These are phyloP conservation scores for Ametastegia equiseti DNA, from an alignment of 2,888 invertebrate species.

Conservation along the genomic window DNA sequence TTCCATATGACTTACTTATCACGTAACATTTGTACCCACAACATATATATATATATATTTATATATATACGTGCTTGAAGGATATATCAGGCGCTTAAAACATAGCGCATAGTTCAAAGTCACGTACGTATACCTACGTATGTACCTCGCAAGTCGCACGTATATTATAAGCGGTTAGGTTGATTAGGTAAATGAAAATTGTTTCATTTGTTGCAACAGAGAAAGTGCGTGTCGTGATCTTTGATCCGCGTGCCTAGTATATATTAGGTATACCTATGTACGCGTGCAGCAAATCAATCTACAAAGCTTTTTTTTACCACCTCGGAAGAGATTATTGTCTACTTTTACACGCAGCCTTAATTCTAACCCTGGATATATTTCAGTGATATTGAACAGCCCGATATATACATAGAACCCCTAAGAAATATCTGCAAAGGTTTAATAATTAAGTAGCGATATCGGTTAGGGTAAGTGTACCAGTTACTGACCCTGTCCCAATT, in stretches of 20 bases:
- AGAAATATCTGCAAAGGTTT: too few species aligned
- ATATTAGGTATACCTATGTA: neutral
- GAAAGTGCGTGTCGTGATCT: slow-evolving; percentile 46
- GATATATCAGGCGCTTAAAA: neutral
- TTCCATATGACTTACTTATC: neutral
- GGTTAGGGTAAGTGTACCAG: too few species aligned
- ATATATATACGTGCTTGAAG: neutral
- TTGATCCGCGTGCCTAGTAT: neutral
- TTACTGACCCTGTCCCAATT: too few species aligned
- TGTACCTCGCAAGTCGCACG: neutral
- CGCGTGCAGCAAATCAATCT: neutral
- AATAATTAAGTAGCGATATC: too few species aligned
- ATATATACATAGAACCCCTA: neutral
- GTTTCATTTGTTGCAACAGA: slow-evolving; percentile 34
- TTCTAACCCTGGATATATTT: neutral
- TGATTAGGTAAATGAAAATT: slow-evolving; percentile 44
- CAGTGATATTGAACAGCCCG: neutral
- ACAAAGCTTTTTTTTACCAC: neutral
- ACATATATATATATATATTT: neutral
- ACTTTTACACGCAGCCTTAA: neutral
- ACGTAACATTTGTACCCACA: neutral
- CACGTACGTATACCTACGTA: neutral
- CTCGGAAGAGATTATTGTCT: neutral
- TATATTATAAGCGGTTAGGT: neutral
- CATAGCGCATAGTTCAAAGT: slow-evolving; percentile 2